phyloP scores from a whole-genome alignment of 1,140 invertebrate species.

The Brachionus manjavacas region DNA sequence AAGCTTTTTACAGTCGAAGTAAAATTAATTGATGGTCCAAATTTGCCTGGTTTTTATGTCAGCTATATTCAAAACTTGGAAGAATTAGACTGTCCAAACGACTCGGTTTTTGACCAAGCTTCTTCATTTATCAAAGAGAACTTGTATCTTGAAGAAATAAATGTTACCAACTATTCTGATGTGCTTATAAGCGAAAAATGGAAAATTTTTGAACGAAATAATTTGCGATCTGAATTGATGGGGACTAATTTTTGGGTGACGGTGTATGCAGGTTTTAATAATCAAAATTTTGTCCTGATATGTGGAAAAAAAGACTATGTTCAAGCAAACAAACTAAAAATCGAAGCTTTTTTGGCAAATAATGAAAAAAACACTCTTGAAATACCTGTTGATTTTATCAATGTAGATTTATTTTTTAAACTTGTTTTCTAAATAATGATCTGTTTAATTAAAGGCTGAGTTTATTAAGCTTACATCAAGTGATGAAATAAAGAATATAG shows the following conservation, averaged over 20 bases:
- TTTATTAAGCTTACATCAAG: background rate
- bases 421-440: no score
- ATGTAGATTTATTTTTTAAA: background rate
- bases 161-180: background rate
- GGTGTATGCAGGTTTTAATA: background rate
- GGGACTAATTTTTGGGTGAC: background rate
- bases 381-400: background rate
- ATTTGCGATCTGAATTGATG: background rate
- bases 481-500: background rate
- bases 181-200: background rate
- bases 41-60: background rate
- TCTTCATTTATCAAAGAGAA: background rate
- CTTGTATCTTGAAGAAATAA: background rate
- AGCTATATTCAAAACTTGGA: background rate
- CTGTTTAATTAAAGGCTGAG: background rate
- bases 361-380: background rate
- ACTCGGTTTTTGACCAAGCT: background rate
- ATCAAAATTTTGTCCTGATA: background rate
- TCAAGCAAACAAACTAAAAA: background rate
- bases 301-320: conserved; percentile 19
- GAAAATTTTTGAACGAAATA: background rate
- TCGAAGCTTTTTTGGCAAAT: background rate
- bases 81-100: background rate
- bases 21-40: background rate
- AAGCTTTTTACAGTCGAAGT: background rate